Evolutionary conservation across 2,113 vertebrate genomes (phyloP).

Genomic region (Pica pica): DNA sequence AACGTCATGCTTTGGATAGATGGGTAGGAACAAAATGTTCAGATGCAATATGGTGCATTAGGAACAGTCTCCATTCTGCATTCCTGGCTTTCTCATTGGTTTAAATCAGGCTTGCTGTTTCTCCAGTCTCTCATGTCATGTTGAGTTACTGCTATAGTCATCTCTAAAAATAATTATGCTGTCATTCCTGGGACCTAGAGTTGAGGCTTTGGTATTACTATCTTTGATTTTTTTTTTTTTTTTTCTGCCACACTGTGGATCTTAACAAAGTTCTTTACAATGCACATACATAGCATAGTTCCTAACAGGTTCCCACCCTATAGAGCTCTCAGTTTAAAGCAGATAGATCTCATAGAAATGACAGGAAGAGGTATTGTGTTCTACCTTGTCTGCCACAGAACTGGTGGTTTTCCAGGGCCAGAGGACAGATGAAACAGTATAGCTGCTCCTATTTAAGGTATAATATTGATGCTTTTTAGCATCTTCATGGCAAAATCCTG

Average conservation of each 20-base stretch:
- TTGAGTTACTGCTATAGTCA: conserved; percentile 41
- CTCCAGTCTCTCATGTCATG: conserved; percentile 24
- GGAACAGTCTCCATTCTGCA: conserved; percentile 51
- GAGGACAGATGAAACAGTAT: neutral
- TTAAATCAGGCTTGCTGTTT: conserved; percentile 50
- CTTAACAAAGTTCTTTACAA: neutral
- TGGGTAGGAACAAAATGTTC: conserved; percentile 59
- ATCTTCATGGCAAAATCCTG: neutral
- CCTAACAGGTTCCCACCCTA: neutral
- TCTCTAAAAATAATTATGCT: conserved; percentile 57
- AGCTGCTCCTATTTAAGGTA: neutral
- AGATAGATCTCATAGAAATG: neutral
- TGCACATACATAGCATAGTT: neutral
- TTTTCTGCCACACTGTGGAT: neutral
- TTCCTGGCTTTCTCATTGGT: conserved; percentile 52
- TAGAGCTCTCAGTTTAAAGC: neutral
- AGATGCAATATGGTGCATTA: conserved; percentile 60
- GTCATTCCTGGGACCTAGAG: conserved; percentile 1
- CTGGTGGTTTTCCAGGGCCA: neutral
- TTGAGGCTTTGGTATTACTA: neutral
- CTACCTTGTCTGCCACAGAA: neutral
- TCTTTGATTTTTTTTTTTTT: neutral
- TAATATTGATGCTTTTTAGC: neutral
- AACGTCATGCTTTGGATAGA: conserved; percentile 53
- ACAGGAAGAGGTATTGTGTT: neutral